These are phyloP conservation scores for Eulemur albifrons DNA, from an alignment of 2,797 vertebrate species.

Conservation along the genomic window DNA sequence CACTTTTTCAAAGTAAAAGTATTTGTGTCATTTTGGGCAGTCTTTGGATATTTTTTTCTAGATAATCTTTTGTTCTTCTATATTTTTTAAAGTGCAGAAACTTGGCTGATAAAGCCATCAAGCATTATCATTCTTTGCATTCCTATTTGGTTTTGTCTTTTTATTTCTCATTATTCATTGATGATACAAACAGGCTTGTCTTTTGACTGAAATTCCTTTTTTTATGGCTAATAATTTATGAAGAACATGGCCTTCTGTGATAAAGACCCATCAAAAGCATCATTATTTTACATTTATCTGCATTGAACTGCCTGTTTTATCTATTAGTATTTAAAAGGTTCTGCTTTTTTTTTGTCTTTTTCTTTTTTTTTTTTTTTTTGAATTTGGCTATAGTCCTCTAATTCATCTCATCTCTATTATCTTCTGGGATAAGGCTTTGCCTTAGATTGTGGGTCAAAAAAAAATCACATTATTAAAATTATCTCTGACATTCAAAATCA, in stretches of 20 bases:
- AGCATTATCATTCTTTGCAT: conserved; percentile 63
- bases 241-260: conserved; percentile 75
- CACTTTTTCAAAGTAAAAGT: conserved; percentile 27
- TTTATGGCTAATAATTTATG: conserved; percentile 76
- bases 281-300: conserved; percentile 78
- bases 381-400: conserved; percentile 51
- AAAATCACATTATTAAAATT: conserved; percentile 65
- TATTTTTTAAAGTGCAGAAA: conserved; percentile 61
- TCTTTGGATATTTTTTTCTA: conserved; percentile 54
- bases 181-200: conserved; percentile 76
- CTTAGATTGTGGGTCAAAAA: conserved; percentile 54
- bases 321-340: conserved; percentile 78
- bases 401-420: conserved; percentile 75
- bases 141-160: conserved; percentile 72
- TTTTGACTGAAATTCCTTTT: conserved; percentile 77
- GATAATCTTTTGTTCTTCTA: conserved; percentile 59
- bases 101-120: conserved; percentile 69
- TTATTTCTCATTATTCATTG: conserved; percentile 69
- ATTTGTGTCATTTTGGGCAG: conserved; percentile 34
- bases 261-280: conserved; percentile 80
- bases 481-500: conserved; percentile 70
- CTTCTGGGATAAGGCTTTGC: conserved; percentile 63
- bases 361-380: neutral
- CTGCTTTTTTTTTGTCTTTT: neutral
- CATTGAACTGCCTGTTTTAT: conserved; percentile 70